Base-by-base conservation (phyloP, 2,797 vertebrate genomes). In the Staurois parvus region DNA sequence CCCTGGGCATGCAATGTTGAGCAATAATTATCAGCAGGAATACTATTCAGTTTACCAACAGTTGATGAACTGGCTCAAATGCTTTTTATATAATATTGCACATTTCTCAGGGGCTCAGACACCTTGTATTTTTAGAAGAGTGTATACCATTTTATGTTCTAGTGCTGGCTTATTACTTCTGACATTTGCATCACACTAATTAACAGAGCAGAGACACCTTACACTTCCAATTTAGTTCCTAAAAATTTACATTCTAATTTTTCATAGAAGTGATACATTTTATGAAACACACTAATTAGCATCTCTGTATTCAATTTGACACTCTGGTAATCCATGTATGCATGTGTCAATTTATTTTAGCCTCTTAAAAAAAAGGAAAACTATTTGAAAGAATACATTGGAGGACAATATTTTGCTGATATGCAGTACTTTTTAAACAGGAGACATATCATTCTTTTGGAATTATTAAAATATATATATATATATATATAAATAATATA, bases 101-200 rank as follows among this genome's bases (percentile, higher is more conserved):
- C 29, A 29, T 66, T 26, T 66, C n/a, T 26, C n/a, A 32, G 26
- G 26, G 11, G 62, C 26, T 67, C 26, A 21, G 1, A 42, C 12
- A 77, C 59, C 32, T 42, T 28, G 26, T 29, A 42, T 24, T 29
- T 48, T 68, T 21, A 79, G 4, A 19, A 79, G 34, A 48, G 11
- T 34, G 40, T 77, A 17, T 19, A 37, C 17, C 68, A 59, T 37
- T 29, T 76, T 77, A 59, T 26, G 5, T 69, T 77, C 48, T 70
- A 24, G 30, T n/a, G 24, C 42, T 67, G 37, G 5, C 11, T 64
- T 84, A 77, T 72, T 78, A 64, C n/a, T 64, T 64, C 34, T 62
- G 52, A 66, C 45, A 70, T 84, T 84, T 72, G 7, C 30, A 78
- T 84, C 67, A 40, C 24, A 24, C 68, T 72, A 84, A 84, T 84